Conservation (phyloP, 2,888 invertebrate species). For the Poecilus cupreus region DNA sequence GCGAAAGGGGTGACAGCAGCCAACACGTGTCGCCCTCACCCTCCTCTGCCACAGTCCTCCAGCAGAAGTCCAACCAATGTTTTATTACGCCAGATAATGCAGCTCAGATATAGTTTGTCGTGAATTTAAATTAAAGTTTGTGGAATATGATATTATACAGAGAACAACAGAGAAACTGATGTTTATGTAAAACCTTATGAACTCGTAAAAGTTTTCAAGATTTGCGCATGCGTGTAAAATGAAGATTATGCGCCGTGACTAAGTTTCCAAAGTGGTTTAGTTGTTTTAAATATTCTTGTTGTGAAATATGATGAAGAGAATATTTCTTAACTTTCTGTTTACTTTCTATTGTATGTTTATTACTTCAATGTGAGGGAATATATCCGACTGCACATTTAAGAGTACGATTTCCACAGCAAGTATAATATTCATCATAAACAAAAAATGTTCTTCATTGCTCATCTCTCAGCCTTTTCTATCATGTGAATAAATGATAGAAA, state of each 20-base stretch:
- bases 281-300: too few species aligned
- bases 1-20: neutral
- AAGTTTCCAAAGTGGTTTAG: neutral
- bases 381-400: too few species aligned
- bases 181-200: constrained; percentile 24
- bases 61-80: neutral
- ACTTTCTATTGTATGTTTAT: neutral
- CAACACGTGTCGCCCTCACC: constrained; percentile 7
- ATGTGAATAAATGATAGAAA: too few species aligned
- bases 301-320: too few species aligned
- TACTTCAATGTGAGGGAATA: neutral
- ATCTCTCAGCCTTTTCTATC: too few species aligned
- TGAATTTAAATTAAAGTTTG: constrained; percentile 20
- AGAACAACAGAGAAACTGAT: constrained; percentile 6
- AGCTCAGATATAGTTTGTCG: constrained; percentile 7
- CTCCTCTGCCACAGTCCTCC: too few species aligned
- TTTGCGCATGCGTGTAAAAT: constrained; percentile 10
- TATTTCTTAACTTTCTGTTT: too few species aligned
- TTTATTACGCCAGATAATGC: constrained; percentile 14
- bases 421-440: too few species aligned
- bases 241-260: neutral
- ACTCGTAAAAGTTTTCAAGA: constrained; percentile 13
- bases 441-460: too few species aligned
- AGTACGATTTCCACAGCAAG: too few species aligned
- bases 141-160: neutral